Evolutionary conservation across 2,113 vertebrate genomes (phyloP).

Genomic region (Microtus richardsoni): DNA sequence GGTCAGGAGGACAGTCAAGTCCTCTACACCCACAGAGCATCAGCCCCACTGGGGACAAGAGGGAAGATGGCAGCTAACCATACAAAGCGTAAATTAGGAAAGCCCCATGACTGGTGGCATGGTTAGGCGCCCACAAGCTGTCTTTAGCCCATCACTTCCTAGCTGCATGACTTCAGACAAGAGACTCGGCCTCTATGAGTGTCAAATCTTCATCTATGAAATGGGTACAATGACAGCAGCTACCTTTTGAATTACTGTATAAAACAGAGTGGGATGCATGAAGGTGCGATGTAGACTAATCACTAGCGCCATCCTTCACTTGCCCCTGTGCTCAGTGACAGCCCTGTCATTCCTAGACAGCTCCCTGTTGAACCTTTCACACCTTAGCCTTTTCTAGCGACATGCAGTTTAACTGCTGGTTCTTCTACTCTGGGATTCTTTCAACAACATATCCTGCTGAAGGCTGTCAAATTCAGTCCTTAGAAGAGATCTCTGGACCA

Average conservation of each 20-base stretch:
- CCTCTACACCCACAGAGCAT: background rate
- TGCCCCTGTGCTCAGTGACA: background rate
- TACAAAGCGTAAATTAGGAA: slow-evolving; percentile 8
- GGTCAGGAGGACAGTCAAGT: background rate
- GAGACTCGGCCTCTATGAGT: background rate
- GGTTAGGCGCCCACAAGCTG: background rate
- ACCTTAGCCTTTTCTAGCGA: background rate
- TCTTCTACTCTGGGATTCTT: background rate
- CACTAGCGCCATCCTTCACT: background rate
- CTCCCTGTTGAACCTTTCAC: background rate
- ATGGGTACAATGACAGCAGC: background rate
- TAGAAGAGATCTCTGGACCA: background rate
- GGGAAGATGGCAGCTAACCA: background rate
- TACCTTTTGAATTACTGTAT: background rate
- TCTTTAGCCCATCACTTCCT: background rate
- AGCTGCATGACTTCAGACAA: background rate
- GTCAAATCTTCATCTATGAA: slow-evolving; percentile 38
- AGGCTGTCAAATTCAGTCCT: slow-evolving; percentile 7
- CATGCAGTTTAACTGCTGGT: background rate
- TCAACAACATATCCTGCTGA: background rate
- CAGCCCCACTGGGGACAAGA: background rate
- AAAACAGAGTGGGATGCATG: background rate
- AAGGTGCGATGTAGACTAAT: background rate
- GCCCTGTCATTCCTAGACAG: background rate
- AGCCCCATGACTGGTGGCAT: background rate